Evolutionary conservation across 2,113 vertebrate species (phyloP), one percentile per base, ranked within the genome.

Genomic region (Oreochromis aureus): DNA sequence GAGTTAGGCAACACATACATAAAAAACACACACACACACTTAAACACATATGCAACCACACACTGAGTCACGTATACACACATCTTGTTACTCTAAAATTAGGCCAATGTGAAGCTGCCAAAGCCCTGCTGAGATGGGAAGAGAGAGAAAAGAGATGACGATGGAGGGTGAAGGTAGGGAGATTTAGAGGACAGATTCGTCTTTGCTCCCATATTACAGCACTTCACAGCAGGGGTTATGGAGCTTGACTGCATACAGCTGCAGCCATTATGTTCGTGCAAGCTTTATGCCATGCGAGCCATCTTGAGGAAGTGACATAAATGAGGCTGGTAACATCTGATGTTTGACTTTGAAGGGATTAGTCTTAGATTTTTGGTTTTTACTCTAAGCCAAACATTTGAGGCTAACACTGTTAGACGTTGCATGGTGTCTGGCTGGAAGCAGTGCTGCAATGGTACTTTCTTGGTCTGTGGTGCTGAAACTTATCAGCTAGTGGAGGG

Each of bases 381-480:
- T 53, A 54, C 41, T 63, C 18, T 66, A 66, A 78, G 71, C 34
- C 44, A 59, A 85, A 80, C 8, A 24, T 71, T 78, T 48, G 71
- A 76, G 32, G 36, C 56, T 76, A 41, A 83, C 10, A 2, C 53
- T 48, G 61, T 27, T 55, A 24, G 76, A 48, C 16, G 30, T 79
- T 16, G 46, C 36, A 4, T 51, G 34, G n/a, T 44, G 51, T 58
- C 7, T 44, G 73, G 39, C 55, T 69, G 9, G 80, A 22, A 83
- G 73, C 46, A 53, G 27, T 51, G 55, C 63, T 39, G 61, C 3
- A 4, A 24, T 8, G 34, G 19, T 48, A 2, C 32, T 39, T 87
- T 2, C 86, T 51, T 91, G 91, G 93, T 91, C 91, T 88, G 2
- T 89, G 90, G 94, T 89, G 87, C 92, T 92, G 92, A 94, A 92